Base-by-base conservation (phyloP, 1,140 invertebrate genomes). In the Bombus picipes region DNA sequence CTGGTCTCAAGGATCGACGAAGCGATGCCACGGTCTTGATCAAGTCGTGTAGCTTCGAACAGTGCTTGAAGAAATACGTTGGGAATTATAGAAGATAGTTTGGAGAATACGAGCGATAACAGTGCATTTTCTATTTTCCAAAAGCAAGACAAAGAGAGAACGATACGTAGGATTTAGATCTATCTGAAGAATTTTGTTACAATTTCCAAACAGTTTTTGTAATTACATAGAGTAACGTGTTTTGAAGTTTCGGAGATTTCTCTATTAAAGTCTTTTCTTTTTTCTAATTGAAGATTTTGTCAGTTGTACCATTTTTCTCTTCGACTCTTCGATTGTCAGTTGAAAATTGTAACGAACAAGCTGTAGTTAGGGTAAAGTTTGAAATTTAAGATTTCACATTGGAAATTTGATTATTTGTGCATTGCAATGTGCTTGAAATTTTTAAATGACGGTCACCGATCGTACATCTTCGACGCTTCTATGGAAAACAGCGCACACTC, bases 401-500 rank as follows among this genome's bases (percentile, higher is more conserved):
- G 6, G n/a, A 66, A 66, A 34, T 66, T 66, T 66, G n/a, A 66
- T 53, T 18, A 6, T 32, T 70, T 70, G 18, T 34, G 1, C 28
- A 18, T 32, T 1, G 18, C 1, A 53, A 22, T 5, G 28, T 66
- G 41, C 47, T 53, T 13, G 10, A 43, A 66, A 66, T 41, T 66
- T 6, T 8, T 12, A 62, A 78, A 41, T 66, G 41, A 68, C 18
- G 34, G 41, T 71, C 66, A 84, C n/a, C 62, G 62, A 70, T 22
- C 93, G 84, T 88, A 95, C 95, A 93, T 97, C 97, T 91, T 97
- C 96, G 68, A 98, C 96, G 77, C 96, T 97, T 85, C 97, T 95
- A 93, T 98, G 96, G 90, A 98, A 98, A 65, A 98, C 97, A 25
- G 97, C 97, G 1, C 97, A 97, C 13, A 98, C 97, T 85, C 97